phyloP scores from a whole-genome alignment of 2,113 vertebrate species.

The Rattus norvegicus region DNA sequence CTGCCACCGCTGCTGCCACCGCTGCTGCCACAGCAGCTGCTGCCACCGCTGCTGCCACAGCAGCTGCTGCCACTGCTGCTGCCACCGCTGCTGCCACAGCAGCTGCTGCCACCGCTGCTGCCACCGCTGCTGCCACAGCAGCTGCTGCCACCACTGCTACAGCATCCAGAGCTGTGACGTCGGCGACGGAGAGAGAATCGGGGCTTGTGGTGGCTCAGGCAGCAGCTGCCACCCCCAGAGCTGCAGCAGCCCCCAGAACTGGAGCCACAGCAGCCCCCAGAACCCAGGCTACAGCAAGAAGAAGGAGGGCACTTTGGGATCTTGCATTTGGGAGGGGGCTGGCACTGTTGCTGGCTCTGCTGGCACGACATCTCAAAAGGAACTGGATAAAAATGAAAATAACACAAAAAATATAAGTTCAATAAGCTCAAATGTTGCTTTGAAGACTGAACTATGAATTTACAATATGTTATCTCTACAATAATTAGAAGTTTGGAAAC shows the following conservation, averaged over 20 bases:
- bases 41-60: constrained; percentile 3
- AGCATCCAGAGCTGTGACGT: constrained; percentile 36
- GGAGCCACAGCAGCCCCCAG: constrained; percentile 23
- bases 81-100: accelerated
- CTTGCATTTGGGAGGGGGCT: constrained; percentile 58
- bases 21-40: neutral
- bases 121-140: neutral
- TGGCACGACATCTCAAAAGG: constrained; percentile 66
- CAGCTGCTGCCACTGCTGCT: neutral
- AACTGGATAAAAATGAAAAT: constrained; percentile 46
- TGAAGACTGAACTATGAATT: neutral
- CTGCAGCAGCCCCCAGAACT: constrained; percentile 50
- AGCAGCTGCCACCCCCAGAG: constrained; percentile 48
- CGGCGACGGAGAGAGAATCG: neutral
- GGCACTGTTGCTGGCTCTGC: constrained; percentile 75
- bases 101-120: neutral
- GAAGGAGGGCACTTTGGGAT: constrained; percentile 33
- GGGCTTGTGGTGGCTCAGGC: constrained; percentile 59
- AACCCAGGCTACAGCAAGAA: constrained; percentile 53
- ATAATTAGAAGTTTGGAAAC: constrained; percentile 39
- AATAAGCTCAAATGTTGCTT: neutral
- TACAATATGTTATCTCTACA: neutral
- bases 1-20: accelerated
- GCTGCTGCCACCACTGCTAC: neutral
- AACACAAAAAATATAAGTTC: neutral